Conservation (phyloP, 2,888 invertebrate species). For the Rhamphomyia laevipes region DNA sequence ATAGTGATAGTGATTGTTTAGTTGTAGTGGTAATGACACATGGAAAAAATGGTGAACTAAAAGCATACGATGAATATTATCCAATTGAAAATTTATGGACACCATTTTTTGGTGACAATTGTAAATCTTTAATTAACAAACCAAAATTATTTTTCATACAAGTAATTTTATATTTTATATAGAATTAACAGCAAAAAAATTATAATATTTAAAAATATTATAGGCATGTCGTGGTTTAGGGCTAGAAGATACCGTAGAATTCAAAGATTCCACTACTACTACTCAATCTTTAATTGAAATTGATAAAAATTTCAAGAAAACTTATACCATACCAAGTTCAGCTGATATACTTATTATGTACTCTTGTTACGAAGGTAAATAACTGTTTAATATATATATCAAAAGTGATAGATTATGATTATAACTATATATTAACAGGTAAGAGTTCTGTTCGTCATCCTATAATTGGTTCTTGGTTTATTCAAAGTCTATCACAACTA, state of each 20-base stretch:
- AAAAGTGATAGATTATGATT: too few species aligned
- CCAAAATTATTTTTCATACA: conserved; percentile 63
- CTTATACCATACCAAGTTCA: conserved; percentile 53
- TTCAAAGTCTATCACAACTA: conserved; percentile 51
- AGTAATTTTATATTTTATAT: too few species aligned
- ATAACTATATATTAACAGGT: too few species aligned
- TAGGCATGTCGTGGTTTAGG: too few species aligned
- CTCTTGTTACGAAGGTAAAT: conserved; percentile 54
- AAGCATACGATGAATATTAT: conserved; percentile 46
- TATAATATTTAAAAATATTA: too few species aligned
- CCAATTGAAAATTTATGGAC: conserved; percentile 46
- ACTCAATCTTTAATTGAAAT: too few species aligned
- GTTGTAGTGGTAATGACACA: conserved; percentile 52
- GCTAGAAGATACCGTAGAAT: too few species aligned
- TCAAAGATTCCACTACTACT: too few species aligned
- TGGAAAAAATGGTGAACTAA: conserved; percentile 48
- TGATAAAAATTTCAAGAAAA: conserved; percentile 9
- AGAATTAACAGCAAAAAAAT: not conserved
- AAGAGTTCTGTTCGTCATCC: too few species aligned
- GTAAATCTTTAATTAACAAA: conserved; percentile 50
- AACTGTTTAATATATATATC: too few species aligned
- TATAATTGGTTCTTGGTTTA: conserved; percentile 56
- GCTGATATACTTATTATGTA: conserved; percentile 59
- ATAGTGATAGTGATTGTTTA: conserved; percentile 48
- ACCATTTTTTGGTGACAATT: conserved; percentile 46